These are phyloP conservation scores for Eurystomus glaucurus DNA, from an alignment of 2,797 vertebrate genomes.

Conservation along the genomic window DNA sequence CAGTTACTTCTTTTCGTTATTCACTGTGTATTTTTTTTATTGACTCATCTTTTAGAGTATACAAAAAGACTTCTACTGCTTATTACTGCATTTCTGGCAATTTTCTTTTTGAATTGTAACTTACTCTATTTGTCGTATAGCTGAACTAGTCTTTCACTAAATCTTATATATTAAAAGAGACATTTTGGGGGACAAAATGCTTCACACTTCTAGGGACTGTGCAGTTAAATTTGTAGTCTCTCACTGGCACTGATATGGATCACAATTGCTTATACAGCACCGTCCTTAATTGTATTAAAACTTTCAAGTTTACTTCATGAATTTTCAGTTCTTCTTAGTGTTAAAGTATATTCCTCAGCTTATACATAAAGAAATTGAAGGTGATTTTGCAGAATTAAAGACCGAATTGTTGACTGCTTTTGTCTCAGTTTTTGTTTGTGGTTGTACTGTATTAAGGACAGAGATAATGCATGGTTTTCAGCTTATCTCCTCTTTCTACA, in stretches of 20 bases:
- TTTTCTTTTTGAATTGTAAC: not conserved
- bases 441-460: not conserved
- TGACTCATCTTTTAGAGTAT: not conserved
- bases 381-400: not conserved
- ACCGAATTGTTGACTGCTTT: not conserved
- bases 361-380: not conserved
- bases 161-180: not conserved
- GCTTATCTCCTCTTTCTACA: not conserved
- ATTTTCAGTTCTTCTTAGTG: not conserved
- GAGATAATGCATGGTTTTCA: not conserved
- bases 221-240: not conserved
- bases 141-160: not conserved
- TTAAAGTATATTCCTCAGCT: not conserved
- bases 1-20: not conserved
- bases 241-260: not conserved
- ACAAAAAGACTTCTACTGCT: not conserved
- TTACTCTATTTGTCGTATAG: not conserved
- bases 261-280: not conserved
- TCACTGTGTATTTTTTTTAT: not conserved
- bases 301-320: not conserved
- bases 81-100: not conserved
- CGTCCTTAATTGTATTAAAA: not conserved
- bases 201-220: rapidly evolving
- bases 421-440: not conserved
- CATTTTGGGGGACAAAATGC: not conserved